Conservation (phyloP, 2,113 vertebrate genomes). For the Hemichromis elongatus region DNA sequence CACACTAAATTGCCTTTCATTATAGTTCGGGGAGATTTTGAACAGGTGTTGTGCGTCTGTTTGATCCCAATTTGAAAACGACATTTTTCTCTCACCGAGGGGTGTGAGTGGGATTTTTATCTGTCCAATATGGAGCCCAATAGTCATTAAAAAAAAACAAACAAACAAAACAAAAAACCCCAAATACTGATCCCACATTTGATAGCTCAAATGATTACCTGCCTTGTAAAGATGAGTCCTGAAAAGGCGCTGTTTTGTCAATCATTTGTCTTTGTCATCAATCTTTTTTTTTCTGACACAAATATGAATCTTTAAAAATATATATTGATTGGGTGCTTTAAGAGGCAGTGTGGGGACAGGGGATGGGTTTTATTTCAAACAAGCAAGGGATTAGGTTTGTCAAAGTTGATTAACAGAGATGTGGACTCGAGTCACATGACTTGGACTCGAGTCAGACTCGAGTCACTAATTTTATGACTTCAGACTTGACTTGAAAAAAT, state of each 20-base stretch:
- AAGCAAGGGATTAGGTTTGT: neutral
- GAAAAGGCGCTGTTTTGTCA: neutral
- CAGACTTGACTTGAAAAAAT: too few species aligned
- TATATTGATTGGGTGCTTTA: neutral
- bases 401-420: neutral
- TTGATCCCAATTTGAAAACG: neutral
- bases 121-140: neutral
- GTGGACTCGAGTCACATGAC: too few species aligned
- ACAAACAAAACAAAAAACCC: accelerated
- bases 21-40: constrained; percentile 23
- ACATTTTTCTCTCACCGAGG: neutral
- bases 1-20: constrained; percentile 24
- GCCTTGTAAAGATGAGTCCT: neutral
- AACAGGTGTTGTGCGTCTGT: constrained; percentile 29
- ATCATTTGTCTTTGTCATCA: neutral
- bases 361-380: neutral
- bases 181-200: neutral
- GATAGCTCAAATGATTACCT: neutral
- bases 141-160: neutral
- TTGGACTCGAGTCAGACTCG: too few species aligned
- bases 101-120: neutral
- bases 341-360: neutral
- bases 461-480: too few species aligned
- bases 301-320: neutral
- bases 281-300: neutral